These are phyloP conservation scores for Macropodus opercularis DNA, from an alignment of 2,797 vertebrate species.

Conservation along the genomic window DNA sequence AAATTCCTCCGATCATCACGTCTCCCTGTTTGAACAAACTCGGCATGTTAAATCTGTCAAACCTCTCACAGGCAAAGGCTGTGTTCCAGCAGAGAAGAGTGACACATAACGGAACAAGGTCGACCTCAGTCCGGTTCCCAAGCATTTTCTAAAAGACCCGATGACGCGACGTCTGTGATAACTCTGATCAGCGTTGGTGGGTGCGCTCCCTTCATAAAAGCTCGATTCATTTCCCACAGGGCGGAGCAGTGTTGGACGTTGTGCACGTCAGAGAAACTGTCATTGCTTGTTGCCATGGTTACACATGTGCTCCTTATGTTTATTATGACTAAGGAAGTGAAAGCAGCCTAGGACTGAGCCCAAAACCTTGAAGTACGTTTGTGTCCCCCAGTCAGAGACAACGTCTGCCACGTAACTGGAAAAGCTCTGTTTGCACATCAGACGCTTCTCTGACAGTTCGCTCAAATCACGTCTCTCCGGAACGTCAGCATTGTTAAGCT, in stretches of 20 bases:
- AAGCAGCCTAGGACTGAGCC: too few species aligned
- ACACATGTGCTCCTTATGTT: too few species aligned
- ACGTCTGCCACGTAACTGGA: too few species aligned
- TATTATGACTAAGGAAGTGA: too few species aligned
- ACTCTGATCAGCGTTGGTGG: neutral
- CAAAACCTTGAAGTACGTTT: too few species aligned
- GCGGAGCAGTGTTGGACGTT: neutral
- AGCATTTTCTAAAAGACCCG: conserved; percentile 17
- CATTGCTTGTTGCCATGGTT: too few species aligned
- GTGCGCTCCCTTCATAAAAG: conserved; percentile 13
- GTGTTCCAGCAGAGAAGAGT: conserved; percentile 45
- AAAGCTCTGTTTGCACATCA: too few species aligned
- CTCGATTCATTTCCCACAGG: conserved; percentile 39
- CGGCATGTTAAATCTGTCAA: conserved; percentile 68
- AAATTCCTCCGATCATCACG: conserved; percentile 83
- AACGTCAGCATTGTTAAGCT: too few species aligned
- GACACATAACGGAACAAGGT: conserved; percentile 20
- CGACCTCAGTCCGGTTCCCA: conserved; percentile 50
- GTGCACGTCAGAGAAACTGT: too few species aligned
- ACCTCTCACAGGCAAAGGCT: conserved; percentile 62
- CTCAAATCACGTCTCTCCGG: too few species aligned
- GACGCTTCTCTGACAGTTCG: too few species aligned
- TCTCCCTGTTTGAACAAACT: conserved; percentile 74
- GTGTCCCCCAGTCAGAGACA: too few species aligned
- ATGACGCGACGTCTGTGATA: conserved; percentile 17